Base-by-base conservation (phyloP, 1,140 invertebrate species). In the Habropoda laboriosa region DNA sequence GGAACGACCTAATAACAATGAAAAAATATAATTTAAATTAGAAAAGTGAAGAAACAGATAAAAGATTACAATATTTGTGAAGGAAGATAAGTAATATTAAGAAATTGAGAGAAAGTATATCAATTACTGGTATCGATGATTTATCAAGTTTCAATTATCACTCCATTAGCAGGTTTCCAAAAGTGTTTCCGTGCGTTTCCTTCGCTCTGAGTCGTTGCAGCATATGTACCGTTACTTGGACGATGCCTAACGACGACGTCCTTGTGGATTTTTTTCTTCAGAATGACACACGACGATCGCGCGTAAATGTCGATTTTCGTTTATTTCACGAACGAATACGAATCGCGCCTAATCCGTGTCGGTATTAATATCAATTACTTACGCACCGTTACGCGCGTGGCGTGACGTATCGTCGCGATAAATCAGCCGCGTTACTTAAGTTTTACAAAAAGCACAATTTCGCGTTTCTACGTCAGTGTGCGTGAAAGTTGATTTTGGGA, bases 191-290 rank as follows among this genome's bases (percentile, higher is more conserved):
- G 18, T 66, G 7, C 21, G 47, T 32, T 49, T 21, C 10, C 27
- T 30, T 75, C 40, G 10, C 45, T 53, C 42, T 16, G 74, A 57
- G 30, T 70, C 64, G 49, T 58, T 70, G 16, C n/a, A 58, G 42
- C n/a, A n/a, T n/a, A n/a, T n/a, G n/a, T 77, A 77, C 74, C 53
- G 74, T 70, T 77, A 58, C 74, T 47, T 70, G 40, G 64, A 77
- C 70, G 40, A 68, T 77, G 32, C 51, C n/a, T 21, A 30, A 12
- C n/a, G 64, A 16, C 38, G 30, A 47, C 40, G 74, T 58, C 74
- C 74, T 77, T 77, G 74, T 12, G 21, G 40, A 47, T n/a, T 47
- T 40, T 58, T 68, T 47, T 12, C 30, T 47, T 49, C 12, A 58
- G 16, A 10, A 70, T 57, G 16, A 27, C 30, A 16, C 7, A 35